phyloP scores from a whole-genome alignment of 1,140 invertebrate genomes.

The Vanessa tameamea region DNA sequence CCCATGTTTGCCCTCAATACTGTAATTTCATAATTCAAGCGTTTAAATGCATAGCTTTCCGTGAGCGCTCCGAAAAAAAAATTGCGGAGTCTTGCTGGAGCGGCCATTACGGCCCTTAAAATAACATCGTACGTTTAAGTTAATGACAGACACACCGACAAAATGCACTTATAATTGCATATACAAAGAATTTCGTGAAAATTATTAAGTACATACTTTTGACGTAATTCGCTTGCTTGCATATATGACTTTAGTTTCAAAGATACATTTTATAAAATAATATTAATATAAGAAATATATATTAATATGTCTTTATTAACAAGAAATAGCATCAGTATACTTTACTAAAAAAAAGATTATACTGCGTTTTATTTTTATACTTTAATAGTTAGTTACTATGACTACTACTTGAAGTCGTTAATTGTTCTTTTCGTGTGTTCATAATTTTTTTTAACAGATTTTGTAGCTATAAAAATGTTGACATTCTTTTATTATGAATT shows the following conservation, averaged over 20 bases:
- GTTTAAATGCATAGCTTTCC: constrained; percentile 80
- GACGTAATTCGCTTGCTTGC: background rate
- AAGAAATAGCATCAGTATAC: too few relatives aligned
- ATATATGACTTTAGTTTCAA: background rate
- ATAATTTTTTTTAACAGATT: background rate
- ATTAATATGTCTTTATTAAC: too few relatives aligned
- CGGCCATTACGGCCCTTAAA: constrained; percentile 77
- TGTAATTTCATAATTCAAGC: constrained; percentile 80
- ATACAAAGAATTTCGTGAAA: constrained; percentile 78
- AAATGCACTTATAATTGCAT: constrained; percentile 79
- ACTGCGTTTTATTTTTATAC: too few relatives aligned
- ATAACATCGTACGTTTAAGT: constrained; percentile 81
- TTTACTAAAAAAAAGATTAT: too few relatives aligned
- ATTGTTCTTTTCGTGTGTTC: background rate
- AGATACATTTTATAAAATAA: background rate
- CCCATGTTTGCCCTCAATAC: constrained; percentile 70
- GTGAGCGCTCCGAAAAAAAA: constrained; percentile 74
- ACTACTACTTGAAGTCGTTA: background rate
- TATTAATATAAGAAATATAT: background rate
- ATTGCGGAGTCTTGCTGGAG: constrained; percentile 60
- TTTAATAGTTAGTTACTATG: too few relatives aligned
- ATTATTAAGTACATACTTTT: constrained; percentile 66
- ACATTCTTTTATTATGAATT: constrained; percentile 1
- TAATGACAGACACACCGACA: constrained; percentile 78
- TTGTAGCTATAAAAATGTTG: background rate